phyloP scores from a whole-genome alignment of 2,797 vertebrate species.

The Danio tinwini region DNA sequence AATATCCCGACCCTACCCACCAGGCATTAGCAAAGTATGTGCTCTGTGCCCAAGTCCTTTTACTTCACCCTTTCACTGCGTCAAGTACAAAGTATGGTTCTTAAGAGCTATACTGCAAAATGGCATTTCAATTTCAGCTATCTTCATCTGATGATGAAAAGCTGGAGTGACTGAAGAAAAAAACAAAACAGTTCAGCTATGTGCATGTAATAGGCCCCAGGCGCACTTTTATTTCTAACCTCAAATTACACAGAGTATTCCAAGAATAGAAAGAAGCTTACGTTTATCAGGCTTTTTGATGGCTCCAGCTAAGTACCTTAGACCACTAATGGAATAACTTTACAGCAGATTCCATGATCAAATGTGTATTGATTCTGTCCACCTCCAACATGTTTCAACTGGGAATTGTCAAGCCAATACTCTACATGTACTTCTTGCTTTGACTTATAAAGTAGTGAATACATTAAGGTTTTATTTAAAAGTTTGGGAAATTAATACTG shows the following conservation, averaged over 20 bases:
- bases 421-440: constrained; percentile 60
- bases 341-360: constrained; percentile 67
- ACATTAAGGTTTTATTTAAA: no score
- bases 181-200: constrained; percentile 20
- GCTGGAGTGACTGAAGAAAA: constrained; percentile 16
- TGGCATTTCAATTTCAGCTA: constrained; percentile 45
- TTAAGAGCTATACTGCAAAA: constrained; percentile 22
- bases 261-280: constrained; percentile 35
- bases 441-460: constrained; percentile 38
- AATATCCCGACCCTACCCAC: constrained; percentile 28
- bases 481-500: no score
- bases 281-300: constrained; percentile 65
- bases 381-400: constrained; percentile 61
- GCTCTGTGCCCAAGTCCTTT: constrained; percentile 20
- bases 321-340: constrained; percentile 72
- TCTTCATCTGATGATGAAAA: constrained; percentile 41
- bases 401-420: constrained; percentile 67
- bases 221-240: constrained; percentile 42
- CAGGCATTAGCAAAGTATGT: constrained; percentile 33
- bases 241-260: constrained; percentile 44
- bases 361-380: constrained; percentile 69
- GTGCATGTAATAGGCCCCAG: constrained; percentile 16
- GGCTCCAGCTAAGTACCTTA: constrained; percentile 61
- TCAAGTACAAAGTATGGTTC: constrained; percentile 24
- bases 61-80: background rate